These are phyloP conservation scores for Hormaphis cornu DNA, from an alignment of 1,140 invertebrate genomes.

Conservation along the genomic window DNA sequence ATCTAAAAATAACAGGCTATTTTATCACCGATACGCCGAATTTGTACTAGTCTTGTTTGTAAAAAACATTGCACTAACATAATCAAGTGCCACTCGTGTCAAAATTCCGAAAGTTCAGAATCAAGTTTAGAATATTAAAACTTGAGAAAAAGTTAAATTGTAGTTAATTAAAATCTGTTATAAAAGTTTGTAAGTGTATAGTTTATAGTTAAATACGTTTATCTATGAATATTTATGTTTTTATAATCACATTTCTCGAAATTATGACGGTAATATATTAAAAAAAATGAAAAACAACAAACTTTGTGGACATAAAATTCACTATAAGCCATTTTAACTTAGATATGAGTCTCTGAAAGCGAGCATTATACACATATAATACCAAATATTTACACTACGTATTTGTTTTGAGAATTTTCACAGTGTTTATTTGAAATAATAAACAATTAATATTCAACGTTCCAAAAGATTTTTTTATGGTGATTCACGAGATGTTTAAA, in stretches of 20 bases:
- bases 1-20: no score
- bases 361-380: neutral
- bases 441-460: neutral
- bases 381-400: neutral
- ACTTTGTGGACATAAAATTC: neutral
- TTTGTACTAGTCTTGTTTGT: neutral
- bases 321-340: neutral
- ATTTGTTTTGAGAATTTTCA: neutral
- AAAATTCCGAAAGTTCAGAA: neutral
- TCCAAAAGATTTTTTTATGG: neutral
- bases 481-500: neutral
- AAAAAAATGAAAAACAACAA: neutral
- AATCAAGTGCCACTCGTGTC: neutral
- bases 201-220: conserved; percentile 1
- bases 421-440: no score
- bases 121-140: neutral
- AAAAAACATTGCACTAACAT: no score
- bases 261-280: neutral
- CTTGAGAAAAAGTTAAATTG: neutral
- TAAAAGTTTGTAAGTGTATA: neutral
- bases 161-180: neutral
- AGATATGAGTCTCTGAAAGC: neutral
- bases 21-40: no score
- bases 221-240: neutral
- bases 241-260: neutral